A percentile compares a stretch with the other conserved stretches of the same genome.
Conservation (phyloP, 2,113 vertebrate species). For the Delphinapterus leucas region DNA sequence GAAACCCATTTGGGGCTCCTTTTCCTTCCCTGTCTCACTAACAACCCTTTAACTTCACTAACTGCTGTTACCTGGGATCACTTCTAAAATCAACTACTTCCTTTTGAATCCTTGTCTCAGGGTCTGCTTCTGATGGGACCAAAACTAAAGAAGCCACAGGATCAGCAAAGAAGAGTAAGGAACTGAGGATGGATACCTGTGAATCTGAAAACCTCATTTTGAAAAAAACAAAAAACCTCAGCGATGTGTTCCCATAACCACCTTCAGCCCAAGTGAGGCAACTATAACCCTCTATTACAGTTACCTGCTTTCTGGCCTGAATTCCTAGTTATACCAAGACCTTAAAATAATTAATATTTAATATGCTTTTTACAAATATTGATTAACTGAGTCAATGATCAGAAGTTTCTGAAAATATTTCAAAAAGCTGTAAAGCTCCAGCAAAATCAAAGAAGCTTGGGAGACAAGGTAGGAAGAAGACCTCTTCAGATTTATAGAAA, state of each 20-base stretch:
- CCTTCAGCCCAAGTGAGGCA: neutral
- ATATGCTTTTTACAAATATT: neutral
- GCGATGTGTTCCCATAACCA: neutral
- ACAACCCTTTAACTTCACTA: neutral
- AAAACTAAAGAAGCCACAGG: neutral
- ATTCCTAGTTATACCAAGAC: neutral
- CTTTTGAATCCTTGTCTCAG: neutral
- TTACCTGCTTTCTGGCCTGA: neutral
- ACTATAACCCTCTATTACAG: neutral
- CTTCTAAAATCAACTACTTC: neutral
- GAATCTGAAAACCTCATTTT: neutral
- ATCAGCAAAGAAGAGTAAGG: neutral
- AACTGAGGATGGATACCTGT: neutral
- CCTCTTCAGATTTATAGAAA: neutral
- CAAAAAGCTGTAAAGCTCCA: neutral
- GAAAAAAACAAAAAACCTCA: neutral
- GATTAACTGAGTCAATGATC: neutral
- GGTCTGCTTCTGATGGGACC: neutral
- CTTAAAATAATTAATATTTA: neutral
- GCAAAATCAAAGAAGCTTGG: neutral
- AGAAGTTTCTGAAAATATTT: neutral
- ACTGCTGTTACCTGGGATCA: neutral
- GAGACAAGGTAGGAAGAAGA: neutral
- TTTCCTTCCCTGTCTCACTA: neutral
- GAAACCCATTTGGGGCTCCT: neutral